Evolutionary conservation across 2,113 vertebrate species (phyloP).

Genomic region (Carollia perspicillata): DNA sequence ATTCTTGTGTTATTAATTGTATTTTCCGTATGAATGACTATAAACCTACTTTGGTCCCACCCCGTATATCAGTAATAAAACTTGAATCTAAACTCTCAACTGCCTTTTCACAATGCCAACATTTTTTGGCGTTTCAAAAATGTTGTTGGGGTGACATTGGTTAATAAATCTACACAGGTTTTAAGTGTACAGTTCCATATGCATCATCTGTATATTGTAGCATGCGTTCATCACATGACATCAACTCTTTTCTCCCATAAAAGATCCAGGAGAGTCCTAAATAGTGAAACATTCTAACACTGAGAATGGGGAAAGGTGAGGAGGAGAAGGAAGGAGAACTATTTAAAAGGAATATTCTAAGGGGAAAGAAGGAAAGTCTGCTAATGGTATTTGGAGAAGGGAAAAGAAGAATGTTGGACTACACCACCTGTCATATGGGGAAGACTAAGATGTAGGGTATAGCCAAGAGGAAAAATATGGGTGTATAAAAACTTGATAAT

Average conservation of each 20-base stretch:
- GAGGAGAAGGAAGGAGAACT: not conserved
- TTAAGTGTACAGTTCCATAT: not conserved
- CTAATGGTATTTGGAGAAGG: not conserved
- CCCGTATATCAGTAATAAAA: not conserved
- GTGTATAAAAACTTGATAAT: not conserved
- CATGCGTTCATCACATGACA: not conserved
- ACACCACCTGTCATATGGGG: not conserved
- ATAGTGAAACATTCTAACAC: not conserved
- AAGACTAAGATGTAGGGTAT: not conserved
- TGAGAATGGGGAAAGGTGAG: not conserved
- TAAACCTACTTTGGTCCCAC: not conserved
- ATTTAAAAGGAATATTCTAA: not conserved
- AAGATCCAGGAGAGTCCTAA: not conserved
- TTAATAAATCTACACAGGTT: not conserved
- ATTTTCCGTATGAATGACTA: not conserved
- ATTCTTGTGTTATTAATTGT: not conserved
- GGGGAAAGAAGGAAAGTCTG: not conserved
- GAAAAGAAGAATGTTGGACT: not conserved
- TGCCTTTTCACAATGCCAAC: not conserved
- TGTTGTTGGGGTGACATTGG: not conserved
- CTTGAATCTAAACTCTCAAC: not conserved
- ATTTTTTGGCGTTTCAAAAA: not conserved
- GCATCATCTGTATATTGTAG: not conserved
- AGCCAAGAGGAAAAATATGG: not conserved
- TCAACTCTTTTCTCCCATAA: fast-evolving